phyloP scores from a whole-genome alignment of 1,140 invertebrate species.

The Drosophila asahinai region DNA sequence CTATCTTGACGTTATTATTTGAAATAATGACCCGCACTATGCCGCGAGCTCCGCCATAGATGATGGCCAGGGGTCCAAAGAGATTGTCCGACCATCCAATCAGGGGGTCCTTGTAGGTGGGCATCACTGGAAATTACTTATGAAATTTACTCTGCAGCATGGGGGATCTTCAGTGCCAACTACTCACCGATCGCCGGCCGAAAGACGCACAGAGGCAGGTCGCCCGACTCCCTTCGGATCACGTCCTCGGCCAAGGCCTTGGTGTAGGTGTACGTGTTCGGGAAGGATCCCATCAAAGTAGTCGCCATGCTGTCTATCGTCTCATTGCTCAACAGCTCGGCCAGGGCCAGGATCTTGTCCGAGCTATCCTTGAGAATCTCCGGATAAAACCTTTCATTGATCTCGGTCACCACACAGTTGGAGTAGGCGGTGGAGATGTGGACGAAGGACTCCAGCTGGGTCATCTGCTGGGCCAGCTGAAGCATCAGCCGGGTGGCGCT shows the following conservation, averaged over 20 bases:
- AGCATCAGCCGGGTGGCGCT: slow-evolving; percentile 86
- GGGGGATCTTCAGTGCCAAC: slow-evolving; percentile 65
- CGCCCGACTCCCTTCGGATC: slow-evolving; percentile 87
- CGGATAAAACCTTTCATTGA: slow-evolving; percentile 91
- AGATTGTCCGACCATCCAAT: slow-evolving; percentile 95
- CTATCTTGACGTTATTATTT: slow-evolving; percentile 80
- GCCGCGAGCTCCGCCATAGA: slow-evolving; percentile 90
- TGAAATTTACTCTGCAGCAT: not conserved
- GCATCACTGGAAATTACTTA: slow-evolving; percentile 89
- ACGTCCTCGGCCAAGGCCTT: slow-evolving; percentile 92
- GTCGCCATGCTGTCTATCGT: slow-evolving; percentile 88
- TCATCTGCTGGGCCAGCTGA: slow-evolving; percentile 88
- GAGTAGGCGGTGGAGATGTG: slow-evolving; percentile 91
- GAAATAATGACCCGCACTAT: slow-evolving; percentile 89
- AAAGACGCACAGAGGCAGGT: slow-evolving; percentile 90
- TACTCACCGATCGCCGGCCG: slow-evolving; percentile 90
- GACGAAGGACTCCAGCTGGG: slow-evolving; percentile 88
- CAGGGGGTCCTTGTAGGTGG: slow-evolving; percentile 90
- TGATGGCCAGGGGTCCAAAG: slow-evolving; percentile 93
- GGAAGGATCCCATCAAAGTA: slow-evolving; percentile 89
- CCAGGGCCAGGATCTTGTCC: slow-evolving; percentile 87
- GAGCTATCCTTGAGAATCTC: slow-evolving; percentile 87
- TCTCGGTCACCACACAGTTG: slow-evolving; percentile 87
- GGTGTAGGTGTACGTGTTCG: slow-evolving; percentile 94
- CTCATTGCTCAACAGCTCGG: slow-evolving; percentile 85